These are phyloP conservation scores for Aselliscus stoliczkanus DNA, from an alignment of 2,797 vertebrate genomes.

Conservation along the genomic window DNA sequence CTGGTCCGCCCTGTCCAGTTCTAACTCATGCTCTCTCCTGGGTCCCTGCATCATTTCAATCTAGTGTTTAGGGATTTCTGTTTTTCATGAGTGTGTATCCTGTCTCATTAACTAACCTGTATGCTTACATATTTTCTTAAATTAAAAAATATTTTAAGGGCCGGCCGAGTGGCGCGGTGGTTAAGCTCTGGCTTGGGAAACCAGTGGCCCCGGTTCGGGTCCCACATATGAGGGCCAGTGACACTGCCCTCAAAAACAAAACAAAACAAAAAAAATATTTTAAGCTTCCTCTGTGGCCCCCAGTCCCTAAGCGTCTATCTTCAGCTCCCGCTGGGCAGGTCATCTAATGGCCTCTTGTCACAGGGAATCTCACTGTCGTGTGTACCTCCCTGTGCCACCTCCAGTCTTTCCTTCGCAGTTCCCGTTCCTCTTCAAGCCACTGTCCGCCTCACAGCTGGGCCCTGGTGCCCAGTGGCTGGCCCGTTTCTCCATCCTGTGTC, in stretches of 20 bases:
- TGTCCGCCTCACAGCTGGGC: not conserved
- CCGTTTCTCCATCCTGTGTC: accelerated
- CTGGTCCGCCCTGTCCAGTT: accelerated
- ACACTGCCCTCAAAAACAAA: no score
- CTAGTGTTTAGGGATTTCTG: no score
- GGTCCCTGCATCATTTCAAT: not conserved
- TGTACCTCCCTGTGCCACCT: accelerated
- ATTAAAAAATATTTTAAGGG: not conserved
- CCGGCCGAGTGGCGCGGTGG: no score
- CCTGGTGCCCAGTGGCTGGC: not conserved
- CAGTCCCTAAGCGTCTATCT: not conserved
- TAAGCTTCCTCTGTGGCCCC: no score
- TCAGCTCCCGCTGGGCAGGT: no score
- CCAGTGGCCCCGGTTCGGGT: no score
- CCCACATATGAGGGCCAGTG: no score
- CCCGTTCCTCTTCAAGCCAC: not conserved
- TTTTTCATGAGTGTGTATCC: not conserved
- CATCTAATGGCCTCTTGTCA: not conserved
- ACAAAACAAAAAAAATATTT: not conserved
- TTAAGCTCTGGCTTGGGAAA: no score
- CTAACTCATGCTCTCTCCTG: not conserved
- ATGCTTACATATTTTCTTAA: accelerated
- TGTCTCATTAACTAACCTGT: not conserved
- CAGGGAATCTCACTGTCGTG: no score
- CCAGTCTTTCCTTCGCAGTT: not conserved